Conservation (phyloP, 2,797 vertebrate genomes). For the Liparis tanakae region DNA sequence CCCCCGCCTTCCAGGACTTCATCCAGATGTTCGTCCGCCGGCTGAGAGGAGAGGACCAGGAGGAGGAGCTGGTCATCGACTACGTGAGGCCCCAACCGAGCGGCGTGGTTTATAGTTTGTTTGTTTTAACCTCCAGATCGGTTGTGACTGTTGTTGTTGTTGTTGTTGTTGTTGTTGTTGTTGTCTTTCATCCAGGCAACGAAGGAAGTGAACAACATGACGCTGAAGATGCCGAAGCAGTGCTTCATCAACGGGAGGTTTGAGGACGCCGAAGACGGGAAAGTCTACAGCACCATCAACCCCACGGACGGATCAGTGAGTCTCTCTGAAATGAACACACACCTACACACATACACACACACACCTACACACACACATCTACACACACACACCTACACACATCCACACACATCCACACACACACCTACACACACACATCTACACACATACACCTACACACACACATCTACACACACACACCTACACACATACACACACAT, state of each 20-base stretch:
- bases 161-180: neutral
- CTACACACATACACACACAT: no score
- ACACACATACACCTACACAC: no score
- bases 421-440: no score
- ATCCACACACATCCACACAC: no score
- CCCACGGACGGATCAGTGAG: conserved; percentile 94
- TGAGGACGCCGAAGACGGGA: conserved; percentile 87
- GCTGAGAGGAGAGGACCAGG: conserved; percentile 90
- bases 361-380: no score
- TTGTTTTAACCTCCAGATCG: neutral
- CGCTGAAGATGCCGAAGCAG: conserved; percentile 92
- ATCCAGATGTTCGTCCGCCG: conserved; percentile 91
- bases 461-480: no score
- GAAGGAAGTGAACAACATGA: conserved; percentile 92
- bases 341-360: neutral
- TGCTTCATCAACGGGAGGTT: conserved; percentile 95
- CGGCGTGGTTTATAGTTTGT: neutral
- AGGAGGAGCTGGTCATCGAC: conserved; percentile 87
- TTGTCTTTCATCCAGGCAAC: conserved; percentile 77
- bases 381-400: no score
- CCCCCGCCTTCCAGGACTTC: conserved; percentile 91
- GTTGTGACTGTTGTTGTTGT: neutral
- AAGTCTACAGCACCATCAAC: conserved; percentile 89
- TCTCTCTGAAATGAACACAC: conserved; percentile 23
- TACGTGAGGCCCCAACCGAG: conserved; percentile 83